These are phyloP conservation scores for Leptinotarsa tumamoca DNA, from an alignment of 2,888 invertebrate genomes.

Conservation along the genomic window DNA sequence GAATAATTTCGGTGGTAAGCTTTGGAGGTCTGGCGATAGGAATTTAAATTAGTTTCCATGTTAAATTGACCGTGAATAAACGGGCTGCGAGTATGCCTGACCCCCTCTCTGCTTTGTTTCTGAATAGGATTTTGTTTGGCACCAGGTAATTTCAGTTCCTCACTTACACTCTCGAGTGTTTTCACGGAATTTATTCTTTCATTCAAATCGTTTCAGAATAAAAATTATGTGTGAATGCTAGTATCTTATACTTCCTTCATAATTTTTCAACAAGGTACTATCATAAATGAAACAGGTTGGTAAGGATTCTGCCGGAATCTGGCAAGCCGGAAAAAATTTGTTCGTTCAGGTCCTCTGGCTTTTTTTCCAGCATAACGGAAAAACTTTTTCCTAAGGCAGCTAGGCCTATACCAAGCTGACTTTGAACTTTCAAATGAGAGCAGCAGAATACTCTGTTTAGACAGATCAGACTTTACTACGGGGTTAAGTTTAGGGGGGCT, in stretches of 20 bases:
- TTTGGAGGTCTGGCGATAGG: conserved; percentile 2
- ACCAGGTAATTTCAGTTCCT: too few species aligned
- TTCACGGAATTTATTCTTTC: conserved; percentile 35
- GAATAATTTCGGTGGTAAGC: neutral
- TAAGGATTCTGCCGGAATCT: conserved; percentile 28
- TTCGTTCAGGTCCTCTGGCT: neutral
- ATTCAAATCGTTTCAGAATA: conserved; percentile 31
- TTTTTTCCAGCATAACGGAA: conserved; percentile 4
- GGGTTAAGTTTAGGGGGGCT: conserved; percentile 26
- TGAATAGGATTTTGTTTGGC: too few species aligned
- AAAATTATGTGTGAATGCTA: conserved; percentile 28
- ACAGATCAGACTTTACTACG: conserved; percentile 17
- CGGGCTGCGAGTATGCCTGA: neutral
- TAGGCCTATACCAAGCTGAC: conserved; percentile 9
- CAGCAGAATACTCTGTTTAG: conserved; percentile 7
- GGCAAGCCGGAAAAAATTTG: conserved; percentile 14
- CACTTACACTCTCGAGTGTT: conserved; percentile 25
- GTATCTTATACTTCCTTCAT: conserved; percentile 31
- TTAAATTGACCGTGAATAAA: neutral
- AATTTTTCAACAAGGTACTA: conserved; percentile 30
- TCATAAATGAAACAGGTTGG: conserved; percentile 38
- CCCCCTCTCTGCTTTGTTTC: conserved; percentile 14
- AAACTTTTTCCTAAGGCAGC: neutral
- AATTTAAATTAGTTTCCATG: conserved; percentile 20
- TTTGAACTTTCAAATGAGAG: conserved; percentile 20